Percentiles rank a stretch among this genome's conserved stretches.
Evolutionary conservation across 2,113 vertebrate species (phyloP).

Genomic region (Oxyruncus cristatus): DNA sequence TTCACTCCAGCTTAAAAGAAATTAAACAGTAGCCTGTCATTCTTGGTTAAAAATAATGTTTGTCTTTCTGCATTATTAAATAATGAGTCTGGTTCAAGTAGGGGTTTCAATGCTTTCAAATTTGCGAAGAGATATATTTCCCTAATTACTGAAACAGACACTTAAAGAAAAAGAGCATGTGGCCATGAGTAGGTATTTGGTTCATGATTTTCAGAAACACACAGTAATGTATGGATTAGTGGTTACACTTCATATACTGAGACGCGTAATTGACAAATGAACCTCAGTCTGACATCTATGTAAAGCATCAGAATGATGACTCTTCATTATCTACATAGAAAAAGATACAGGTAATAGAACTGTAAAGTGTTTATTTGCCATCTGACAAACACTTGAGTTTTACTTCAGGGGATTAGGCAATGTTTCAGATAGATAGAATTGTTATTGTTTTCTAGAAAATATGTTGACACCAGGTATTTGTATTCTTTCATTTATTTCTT

Average conservation of each 20-base stretch:
- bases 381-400: background rate
- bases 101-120: background rate
- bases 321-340: background rate
- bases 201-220: background rate
- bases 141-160: slow-evolving; percentile 9
- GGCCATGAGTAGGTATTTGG: background rate
- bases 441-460: background rate
- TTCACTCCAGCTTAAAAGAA: background rate
- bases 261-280: background rate
- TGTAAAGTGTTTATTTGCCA: background rate
- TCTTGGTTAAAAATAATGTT: background rate
- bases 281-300: background rate
- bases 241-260: background rate
- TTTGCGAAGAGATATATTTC: background rate
- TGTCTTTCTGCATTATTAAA: background rate
- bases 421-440: background rate
- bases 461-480: background rate
- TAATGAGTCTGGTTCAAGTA: background rate
- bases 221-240: background rate
- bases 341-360: background rate
- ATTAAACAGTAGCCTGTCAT: background rate
- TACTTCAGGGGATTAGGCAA: background rate
- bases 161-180: background rate
- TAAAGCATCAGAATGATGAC: background rate
- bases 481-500: background rate